These are phyloP conservation scores for Psittacula derbiana DNA, from an alignment of 2,797 vertebrate genomes.

Conservation along the genomic window DNA sequence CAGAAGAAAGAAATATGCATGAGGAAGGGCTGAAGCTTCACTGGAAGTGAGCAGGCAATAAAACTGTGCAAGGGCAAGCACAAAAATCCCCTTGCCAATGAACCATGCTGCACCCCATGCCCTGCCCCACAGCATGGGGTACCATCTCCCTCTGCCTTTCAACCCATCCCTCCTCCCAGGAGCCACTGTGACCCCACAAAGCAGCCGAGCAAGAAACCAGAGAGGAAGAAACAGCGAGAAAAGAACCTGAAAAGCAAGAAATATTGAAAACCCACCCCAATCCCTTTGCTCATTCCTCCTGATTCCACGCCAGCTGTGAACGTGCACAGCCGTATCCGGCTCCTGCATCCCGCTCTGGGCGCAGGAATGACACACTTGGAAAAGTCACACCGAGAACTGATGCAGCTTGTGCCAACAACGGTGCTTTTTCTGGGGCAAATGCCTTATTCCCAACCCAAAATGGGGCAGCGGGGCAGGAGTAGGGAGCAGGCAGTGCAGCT, in stretches of 20 bases:
- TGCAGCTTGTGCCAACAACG: accelerated
- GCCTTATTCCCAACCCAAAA: not conserved
- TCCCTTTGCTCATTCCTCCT: accelerated
- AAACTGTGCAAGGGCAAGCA: accelerated
- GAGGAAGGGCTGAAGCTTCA: not conserved
- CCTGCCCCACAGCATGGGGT: accelerated
- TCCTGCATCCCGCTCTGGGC: accelerated
- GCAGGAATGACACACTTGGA: accelerated
- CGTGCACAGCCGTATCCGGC: accelerated
- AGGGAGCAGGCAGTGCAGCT: not conserved
- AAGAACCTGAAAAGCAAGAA: not conserved
- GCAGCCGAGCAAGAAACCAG: not conserved
- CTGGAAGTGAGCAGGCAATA: not conserved
- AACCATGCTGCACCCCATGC: accelerated
- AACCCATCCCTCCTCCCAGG: not conserved
- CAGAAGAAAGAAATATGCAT: accelerated
- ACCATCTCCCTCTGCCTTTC: not conserved
- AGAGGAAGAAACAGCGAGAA: not conserved
- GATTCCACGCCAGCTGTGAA: accelerated
- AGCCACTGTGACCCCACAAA: accelerated
- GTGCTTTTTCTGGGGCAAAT: accelerated
- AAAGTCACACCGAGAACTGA: accelerated
- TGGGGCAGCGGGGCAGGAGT: accelerated
- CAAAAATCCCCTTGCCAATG: accelerated
- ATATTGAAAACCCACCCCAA: not conserved